Evolutionary conservation across 1,140 invertebrate species (phyloP), one percentile per base, ranked within the genome.

Genomic region (Goniozus legneri): DNA sequence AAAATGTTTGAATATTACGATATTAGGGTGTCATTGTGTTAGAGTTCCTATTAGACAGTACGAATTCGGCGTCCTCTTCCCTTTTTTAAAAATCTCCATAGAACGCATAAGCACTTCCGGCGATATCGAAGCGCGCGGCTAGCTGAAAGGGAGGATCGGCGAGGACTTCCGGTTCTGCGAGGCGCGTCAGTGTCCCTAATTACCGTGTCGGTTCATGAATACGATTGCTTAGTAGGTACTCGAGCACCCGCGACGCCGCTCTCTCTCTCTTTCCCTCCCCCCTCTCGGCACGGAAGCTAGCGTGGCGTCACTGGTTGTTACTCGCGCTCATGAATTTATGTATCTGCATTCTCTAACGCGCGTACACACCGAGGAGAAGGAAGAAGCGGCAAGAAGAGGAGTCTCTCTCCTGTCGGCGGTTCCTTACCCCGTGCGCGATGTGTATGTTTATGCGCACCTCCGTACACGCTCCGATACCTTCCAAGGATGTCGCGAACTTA

Each of bases 251-350:
- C 19, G 8, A 12, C 32, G 20, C 33, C 31, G 19, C 36, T 30
- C 43, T 42, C 38, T 36, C 22, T 27, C 8, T 21, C 13, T 12
- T 12, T 37, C 15, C 10, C 32, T n/a, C 15, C 13, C 43, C 37
- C 38, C 12, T 32, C 33, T 44, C 61, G 56, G 70, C 69, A 74
- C 71, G 71, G 71, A 74, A 73, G 67, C 67, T 75, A 75, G 69
- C 71, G 67, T 76, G 73, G 71, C 73, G 73, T 76, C 73, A 74
- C 71, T 73, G 67, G 67, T 68, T 73, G 71, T 75, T 76, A 73
- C 69, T 62, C 34, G 42, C 56, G 71, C 71, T 76, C 73, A 76
- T 76, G 73, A 76, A 76, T 76, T 76, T 76, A 76, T 76, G 69
- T 69, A 76, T 76, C 69, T 76, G 67, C 71, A 74, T 76, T 74